Base-by-base conservation (phyloP, 1,140 invertebrate species). In the Leptinotarsa defecta region DNA sequence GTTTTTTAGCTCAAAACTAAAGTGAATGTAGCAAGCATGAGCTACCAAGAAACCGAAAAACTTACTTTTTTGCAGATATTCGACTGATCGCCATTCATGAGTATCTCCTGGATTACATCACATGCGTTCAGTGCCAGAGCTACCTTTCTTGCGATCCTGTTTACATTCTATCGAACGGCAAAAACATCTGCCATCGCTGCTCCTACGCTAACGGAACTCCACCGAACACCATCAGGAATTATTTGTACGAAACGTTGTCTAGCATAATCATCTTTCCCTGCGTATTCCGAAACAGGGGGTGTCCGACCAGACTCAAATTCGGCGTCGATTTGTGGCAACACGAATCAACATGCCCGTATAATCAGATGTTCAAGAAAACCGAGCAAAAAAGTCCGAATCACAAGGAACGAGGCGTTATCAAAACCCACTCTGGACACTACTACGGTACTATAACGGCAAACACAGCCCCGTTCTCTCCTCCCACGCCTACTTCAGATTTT, bases 151-250 rank as follows among this genome's bases (percentile, higher is more conserved):
- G 78, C 61, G 68, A 71, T 3, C 84, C 84, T 13, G 75, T 85
- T 8, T 81, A 76, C 67, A 75, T 83, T 13, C 75, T 77, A 48
- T 22, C 73, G 2, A 78, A 82, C 57, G 82, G 83, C 5, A 77
- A 77, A 27, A 83, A 79, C 68, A 75, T 84, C 20, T 85, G 84
- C 61, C 82, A 84, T 62, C 77, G 84, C 67, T 85, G 84, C 71
- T 65, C 75, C 17, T 68, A 73, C 17, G 48, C 75, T 0, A 83
- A 82, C 52, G 77, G 79, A 8, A n/a, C 70, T 22, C 79, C 80
- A n/a, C 67, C 70, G 3, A 69, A 80, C 48, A 75, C 74, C 11
- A 48, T 79, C 49, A 74, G 83, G 24, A 82, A 84, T 64, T n/a
- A 69, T 61, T 68, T 78, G 2, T 82, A 83, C 65, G 82, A 84